These are phyloP conservation scores for Podargus strigoides DNA, from an alignment of 2,797 vertebrate genomes.

Conservation along the genomic window DNA sequence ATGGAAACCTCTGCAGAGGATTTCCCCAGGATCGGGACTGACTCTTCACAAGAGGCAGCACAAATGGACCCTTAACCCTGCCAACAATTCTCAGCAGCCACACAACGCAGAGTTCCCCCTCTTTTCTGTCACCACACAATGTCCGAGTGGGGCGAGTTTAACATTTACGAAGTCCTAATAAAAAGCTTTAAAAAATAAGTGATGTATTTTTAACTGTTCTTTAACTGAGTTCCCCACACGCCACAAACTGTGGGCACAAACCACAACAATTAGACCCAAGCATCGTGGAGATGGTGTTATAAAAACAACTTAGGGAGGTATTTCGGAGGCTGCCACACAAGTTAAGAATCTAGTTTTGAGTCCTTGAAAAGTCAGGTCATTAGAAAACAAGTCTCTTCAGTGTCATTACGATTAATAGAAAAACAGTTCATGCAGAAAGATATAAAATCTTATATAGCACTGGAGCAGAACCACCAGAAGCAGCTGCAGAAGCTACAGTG, in stretches of 20 bases:
- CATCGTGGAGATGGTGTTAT: rapidly evolving
- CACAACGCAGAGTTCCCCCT: not conserved
- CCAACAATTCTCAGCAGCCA: rapidly evolving
- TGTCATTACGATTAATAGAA: not conserved
- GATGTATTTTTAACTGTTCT: rapidly evolving
- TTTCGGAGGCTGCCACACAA: not conserved
- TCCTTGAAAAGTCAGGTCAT: not conserved
- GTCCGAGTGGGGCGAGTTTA: rapidly evolving
- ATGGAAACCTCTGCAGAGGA: not conserved
- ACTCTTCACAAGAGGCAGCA: not conserved
- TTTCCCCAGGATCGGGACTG: not conserved
- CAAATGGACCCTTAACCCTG: not conserved
- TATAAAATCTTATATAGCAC: rapidly evolving
- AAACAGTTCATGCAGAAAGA: not conserved
- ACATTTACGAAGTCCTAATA: rapidly evolving
- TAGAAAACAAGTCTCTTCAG: not conserved
- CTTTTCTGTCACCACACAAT: not conserved
- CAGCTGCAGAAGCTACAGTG: not conserved
- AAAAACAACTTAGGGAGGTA: not conserved
- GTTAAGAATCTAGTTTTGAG: not conserved
- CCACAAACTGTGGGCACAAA: not conserved
- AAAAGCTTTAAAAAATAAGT: not conserved
- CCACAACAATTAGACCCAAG: rapidly evolving
- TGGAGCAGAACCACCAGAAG: not conserved
- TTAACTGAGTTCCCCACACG: rapidly evolving